Base-by-base conservation (phyloP, 2,113 vertebrate species). In the Cairina moschata region DNA sequence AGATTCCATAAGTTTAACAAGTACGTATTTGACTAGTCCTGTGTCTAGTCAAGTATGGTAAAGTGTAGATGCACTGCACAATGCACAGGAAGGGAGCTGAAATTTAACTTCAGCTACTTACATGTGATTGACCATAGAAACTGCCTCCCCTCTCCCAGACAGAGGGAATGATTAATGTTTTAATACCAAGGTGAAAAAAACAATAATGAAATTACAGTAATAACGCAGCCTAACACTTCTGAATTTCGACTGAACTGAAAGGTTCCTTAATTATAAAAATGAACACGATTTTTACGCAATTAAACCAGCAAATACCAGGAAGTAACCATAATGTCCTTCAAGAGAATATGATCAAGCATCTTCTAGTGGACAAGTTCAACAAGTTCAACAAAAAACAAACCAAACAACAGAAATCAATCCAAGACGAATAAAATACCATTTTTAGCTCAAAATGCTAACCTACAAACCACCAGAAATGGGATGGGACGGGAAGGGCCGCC, bases 1-100 rank as follows among this genome's bases (percentile, higher is more conserved):
- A 86, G 69, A 94, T 65, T 74, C 38, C 42, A 26, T 52, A 68
- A 67, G 68, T 81, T 91, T 36, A 34, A 55, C 55, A 86, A 86
- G 73, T 38, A 78, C 8, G 1, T 82, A 40, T 74, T 83, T 88
- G 63, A 92, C 31, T 36, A n/a, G 59, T 58, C 68, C 77, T 12
- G 26, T 38, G 63, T 59, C 88, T 55, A 1, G 12, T 40, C 17
- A 83, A 86, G 55, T 63, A 88, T 21, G 83, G 1, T 88, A 65
- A 38, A 77, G 40, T 10, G 13, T n/a, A 71, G 88, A 17, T 12
- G 44, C 31, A 28, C 17, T 46, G 22, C 48, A n/a, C n/a, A 36
- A 42, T 0, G 26, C 48, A n/a, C 36, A 36, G 54, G 0, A 12
- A 1, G 22, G 36, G 62, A 84, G 15, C 1, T 72, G 66, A 82